Conservation (phyloP, 2,888 invertebrate species). For the Orchesellides sinensis region DNA sequence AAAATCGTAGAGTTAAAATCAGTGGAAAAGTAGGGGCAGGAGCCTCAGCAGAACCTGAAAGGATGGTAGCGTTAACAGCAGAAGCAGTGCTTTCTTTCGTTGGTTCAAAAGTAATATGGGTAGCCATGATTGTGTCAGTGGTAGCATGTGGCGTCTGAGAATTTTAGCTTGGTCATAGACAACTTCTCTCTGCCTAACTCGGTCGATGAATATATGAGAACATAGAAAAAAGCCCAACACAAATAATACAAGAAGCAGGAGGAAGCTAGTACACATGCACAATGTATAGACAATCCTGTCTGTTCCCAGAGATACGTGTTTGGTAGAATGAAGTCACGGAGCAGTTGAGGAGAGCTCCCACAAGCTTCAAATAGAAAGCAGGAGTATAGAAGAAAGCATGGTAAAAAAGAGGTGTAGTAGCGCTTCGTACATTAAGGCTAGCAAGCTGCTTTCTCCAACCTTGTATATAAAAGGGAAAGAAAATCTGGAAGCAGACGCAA, state of each 20-base stretch:
- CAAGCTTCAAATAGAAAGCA: background rate
- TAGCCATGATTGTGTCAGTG: slow-evolving; percentile 28
- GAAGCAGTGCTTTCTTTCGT: slow-evolving; percentile 27
- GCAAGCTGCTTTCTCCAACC: background rate
- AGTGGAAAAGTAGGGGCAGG: slow-evolving; percentile 11
- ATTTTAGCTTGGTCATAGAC: slow-evolving; percentile 57
- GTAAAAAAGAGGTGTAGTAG: background rate
- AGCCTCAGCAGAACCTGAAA: background rate
- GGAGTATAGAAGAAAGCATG: background rate
- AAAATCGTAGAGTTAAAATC: background rate
- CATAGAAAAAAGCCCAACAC: background rate
- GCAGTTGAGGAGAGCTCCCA: background rate
- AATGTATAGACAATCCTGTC: background rate
- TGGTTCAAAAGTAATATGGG: slow-evolving; percentile 22
- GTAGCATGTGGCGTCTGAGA: slow-evolving; percentile 65
- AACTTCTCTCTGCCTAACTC: slow-evolving; percentile 17
- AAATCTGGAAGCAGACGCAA: background rate
- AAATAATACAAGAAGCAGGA: background rate
- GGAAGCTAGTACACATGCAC: background rate
- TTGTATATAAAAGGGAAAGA: background rate
- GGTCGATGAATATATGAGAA: slow-evolving; percentile 27
- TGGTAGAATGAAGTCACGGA: background rate
- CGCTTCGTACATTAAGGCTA: too few species aligned
- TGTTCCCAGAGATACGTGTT: background rate
- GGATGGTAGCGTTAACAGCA: background rate